phyloP scores from a whole-genome alignment of 2,113 vertebrate genomes.

The Henicopernis longicauda region DNA sequence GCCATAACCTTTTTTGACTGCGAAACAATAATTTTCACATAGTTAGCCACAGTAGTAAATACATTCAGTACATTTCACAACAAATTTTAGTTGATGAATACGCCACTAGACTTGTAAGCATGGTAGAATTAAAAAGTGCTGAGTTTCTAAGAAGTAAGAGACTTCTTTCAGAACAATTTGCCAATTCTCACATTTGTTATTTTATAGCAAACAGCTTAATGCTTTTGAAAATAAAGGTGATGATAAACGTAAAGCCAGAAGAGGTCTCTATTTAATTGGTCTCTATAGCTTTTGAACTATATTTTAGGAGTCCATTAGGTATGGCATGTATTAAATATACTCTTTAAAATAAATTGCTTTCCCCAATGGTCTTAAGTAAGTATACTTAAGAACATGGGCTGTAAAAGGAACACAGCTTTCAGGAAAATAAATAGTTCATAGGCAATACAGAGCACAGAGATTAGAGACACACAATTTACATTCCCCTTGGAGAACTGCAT shows the following conservation, averaged over 20 bases:
- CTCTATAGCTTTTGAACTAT: not conserved
- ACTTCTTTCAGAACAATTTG: not conserved
- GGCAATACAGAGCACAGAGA: not conserved
- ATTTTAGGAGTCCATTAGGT: not conserved
- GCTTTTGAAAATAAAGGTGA: not conserved
- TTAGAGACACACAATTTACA: not conserved
- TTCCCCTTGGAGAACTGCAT: not conserved
- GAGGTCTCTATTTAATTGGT: not conserved
- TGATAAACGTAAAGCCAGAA: not conserved
- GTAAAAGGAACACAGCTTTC: not conserved
- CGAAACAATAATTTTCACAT: slow-evolving; percentile 28
- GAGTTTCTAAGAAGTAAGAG: not conserved
- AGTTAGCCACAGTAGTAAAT: slow-evolving; percentile 31
- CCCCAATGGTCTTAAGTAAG: not conserved
- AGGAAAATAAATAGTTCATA: not conserved
- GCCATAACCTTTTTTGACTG: slow-evolving; percentile 24
- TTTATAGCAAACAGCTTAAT: not conserved
- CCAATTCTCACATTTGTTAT: not conserved
- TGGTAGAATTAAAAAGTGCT: not conserved
- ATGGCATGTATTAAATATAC: not conserved
- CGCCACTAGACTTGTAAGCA: not conserved
- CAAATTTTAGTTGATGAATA: slow-evolving; percentile 42
- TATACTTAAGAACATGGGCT: not conserved
- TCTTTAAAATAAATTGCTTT: not conserved
- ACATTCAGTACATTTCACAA: slow-evolving; percentile 21